Evolutionary conservation across 92 coral and sea anemone species (phyloP), one percentile per base, ranked within the genome.

Genomic region (Desmophyllum pertusum): DNA sequence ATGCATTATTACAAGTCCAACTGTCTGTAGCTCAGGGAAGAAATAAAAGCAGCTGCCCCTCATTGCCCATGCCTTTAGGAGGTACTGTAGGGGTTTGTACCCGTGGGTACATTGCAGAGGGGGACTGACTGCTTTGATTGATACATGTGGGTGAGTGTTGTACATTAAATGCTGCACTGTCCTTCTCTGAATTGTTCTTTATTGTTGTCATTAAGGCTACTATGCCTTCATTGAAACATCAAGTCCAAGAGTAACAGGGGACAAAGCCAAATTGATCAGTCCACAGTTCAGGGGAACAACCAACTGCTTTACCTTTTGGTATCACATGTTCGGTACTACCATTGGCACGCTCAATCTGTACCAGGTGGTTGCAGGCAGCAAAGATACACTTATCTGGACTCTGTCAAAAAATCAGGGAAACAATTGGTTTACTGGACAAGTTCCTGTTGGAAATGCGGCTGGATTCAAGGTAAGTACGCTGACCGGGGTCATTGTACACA

Each of bases 301-400:
- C 40, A 90, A 71, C 66, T 97, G 99, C 85, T 94, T 94, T 42
- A 92, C 94, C 10, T 97, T 97, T 87, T 97, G 99, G 99, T 97
- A 97, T 66, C 98, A 94, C 85, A 97, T 97, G 99, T 92, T 83
- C 41, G 99, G 99, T 19, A 0, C 2, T 0, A 45, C 77, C 19
- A 92, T 97, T 43, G 99, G 99, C 14, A 61, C 92, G 1, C 87
- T 97, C 37, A 97, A 97, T 75, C 83, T 97, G 35, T 97, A 94
- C 73, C 98, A 97, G 68, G 81, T 68, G 64, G 87, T 83, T 15
- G n/a, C n/a, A n/a, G 86, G 89, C 14, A 76, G 63, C 29, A 67
- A 70, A 11, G 88, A 89, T 62, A 90, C 73, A 5, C 84, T 94
- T 81, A 81, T 97, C 42, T 97, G 99, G 99, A 87, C 86, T 14